Base-by-base conservation (phyloP, 2,113 vertebrate genomes). In the Otocyon megalotis region DNA sequence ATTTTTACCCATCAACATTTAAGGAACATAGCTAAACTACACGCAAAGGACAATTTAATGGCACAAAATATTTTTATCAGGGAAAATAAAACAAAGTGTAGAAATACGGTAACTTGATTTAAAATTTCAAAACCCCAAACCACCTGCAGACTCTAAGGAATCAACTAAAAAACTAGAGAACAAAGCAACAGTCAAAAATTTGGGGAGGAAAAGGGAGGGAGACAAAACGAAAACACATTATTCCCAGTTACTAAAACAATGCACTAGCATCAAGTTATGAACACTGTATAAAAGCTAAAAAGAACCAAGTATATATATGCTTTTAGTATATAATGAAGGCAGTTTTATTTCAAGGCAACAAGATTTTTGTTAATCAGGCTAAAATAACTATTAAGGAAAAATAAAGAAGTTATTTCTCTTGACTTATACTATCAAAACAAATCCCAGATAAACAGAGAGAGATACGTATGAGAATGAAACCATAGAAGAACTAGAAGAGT, bases 311-410 rank as follows among this genome's bases (percentile, higher is more conserved):
- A 20, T 8, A 58, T 17, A 15, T 10, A 56, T 67, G 11, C 10
- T 77, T 37, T 76, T 65, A 87, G 35, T 30, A n/a, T 86, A 76
- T n/a, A n/a, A 86, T 71, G 93, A 81, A 86, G 24, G 86, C 12
- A 63, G 28, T 76, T 96, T 93, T 88, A 90, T 77, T 95, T 88
- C n/a, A 86, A 83, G 58, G 22, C 53, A 87, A 88, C 28, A 72
- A 90, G 12, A 67, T 12, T 62, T 43, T 93, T 54, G 72, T 90
- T 86, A 86, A 88, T 5, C 60, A 7, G 30, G 17, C 35, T 90
- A 17, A 60, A 90, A 80, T 60, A 93, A 94, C 8, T 80, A 65
- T 63, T 76, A 60, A 54, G 37, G 30, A 80, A 92, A 88, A 81
- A 58, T 50, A 87, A 90, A 28, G 3, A 87, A 71, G 28, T 90